Evolutionary conservation across 2,888 invertebrate genomes (phyloP).

Genomic region (Melanchra persicariae): DNA sequence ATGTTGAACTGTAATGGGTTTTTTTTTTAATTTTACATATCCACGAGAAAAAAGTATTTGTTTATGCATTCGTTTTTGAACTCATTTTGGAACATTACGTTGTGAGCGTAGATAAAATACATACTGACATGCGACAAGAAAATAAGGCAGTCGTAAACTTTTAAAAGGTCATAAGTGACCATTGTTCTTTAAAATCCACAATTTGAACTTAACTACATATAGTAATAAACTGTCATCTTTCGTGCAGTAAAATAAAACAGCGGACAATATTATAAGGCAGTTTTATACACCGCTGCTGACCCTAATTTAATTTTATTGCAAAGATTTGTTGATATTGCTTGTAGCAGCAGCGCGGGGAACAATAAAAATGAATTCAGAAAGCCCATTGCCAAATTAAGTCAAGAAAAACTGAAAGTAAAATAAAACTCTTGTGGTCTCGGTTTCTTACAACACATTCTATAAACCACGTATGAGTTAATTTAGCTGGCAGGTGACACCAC

Average conservation of each 20-base stretch:
- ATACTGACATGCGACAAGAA: neutral
- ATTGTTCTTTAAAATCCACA: slow-evolving; percentile 3
- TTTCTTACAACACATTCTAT: no score
- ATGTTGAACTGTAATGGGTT: no score
- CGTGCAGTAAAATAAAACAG: slow-evolving; percentile 55
- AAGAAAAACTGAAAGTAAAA: neutral
- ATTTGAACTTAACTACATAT: slow-evolving; percentile 19
- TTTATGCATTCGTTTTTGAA: no score
- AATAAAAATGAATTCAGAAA: slow-evolving; percentile 5
- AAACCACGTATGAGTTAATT: no score
- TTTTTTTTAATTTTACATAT: no score
- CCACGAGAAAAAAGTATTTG: no score
- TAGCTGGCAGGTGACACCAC: no score
- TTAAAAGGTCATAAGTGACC: neutral
- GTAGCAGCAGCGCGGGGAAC: slow-evolving; percentile 2
- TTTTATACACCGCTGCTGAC: slow-evolving; percentile 56
- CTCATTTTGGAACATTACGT: no score
- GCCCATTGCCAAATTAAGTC: neutral
- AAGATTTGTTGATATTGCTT: slow-evolving; percentile 60
- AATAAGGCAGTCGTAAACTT: neutral
- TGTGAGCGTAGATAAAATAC: no score
- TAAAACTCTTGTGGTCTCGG: neutral
- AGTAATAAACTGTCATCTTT: slow-evolving; percentile 41
- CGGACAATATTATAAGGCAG: slow-evolving; percentile 50
- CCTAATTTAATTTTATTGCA: slow-evolving; percentile 66